phyloP scores from a whole-genome alignment of 2,797 vertebrate genomes.

The Syncerus caffer region DNA sequence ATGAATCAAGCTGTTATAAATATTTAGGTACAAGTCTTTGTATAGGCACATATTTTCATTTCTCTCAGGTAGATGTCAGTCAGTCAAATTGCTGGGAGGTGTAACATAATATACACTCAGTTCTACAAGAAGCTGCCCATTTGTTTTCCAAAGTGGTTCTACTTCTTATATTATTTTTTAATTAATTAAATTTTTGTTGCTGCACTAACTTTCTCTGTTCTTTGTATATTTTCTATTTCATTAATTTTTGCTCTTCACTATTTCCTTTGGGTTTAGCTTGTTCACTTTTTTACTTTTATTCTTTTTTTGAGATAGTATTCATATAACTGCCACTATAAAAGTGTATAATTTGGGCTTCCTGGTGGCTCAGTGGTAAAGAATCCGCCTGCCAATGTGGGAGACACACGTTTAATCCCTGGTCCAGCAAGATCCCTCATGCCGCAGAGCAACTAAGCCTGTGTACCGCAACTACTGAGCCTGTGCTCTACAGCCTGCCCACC shows the following conservation, averaged over 20 bases:
- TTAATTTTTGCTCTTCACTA: neutral
- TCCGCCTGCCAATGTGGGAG: neutral
- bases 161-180: neutral
- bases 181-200: neutral
- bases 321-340: neutral
- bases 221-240: neutral
- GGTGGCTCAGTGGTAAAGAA: neutral
- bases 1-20: neutral
- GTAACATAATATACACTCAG: neutral
- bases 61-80: neutral
- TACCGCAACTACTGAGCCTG: fast-evolving
- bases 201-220: neutral
- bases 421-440: neutral
- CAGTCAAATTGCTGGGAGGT: neutral
- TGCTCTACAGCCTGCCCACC: neutral
- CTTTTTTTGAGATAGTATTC: neutral
- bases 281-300: neutral
- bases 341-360: neutral
- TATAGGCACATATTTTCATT: neutral
- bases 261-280: neutral
- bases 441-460: neutral
- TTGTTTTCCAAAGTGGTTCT: neutral
- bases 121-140: neutral
- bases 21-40: neutral
- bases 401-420: neutral